Conservation (phyloP, 1,140 invertebrate genomes). For the Ceratosolen fusciceps region DNA sequence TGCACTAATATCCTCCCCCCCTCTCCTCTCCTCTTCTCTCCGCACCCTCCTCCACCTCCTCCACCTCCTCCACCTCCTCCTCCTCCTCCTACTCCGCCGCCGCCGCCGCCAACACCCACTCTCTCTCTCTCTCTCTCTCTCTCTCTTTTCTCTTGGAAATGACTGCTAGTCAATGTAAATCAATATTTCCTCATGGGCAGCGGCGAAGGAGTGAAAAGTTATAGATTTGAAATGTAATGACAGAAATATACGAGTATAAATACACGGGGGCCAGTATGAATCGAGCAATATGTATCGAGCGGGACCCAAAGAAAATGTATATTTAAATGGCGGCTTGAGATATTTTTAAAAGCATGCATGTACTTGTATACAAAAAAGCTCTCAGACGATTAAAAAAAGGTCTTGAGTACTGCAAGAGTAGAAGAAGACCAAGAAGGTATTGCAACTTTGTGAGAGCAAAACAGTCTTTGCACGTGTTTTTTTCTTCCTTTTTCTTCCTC, state of each 20-base stretch:
- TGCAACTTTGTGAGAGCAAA: constrained; percentile 24
- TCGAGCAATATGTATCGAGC: neutral
- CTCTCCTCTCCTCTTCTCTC: no score
- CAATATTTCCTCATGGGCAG: constrained; percentile 12
- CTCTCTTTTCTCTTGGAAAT: neutral
- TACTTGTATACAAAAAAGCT: constrained; percentile 22
- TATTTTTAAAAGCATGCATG: constrained; percentile 17
- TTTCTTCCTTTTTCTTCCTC: neutral
- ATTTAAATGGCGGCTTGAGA: constrained; percentile 4
- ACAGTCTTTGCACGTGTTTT: constrained; percentile 25
- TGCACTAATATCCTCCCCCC: no score
- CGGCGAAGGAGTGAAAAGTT: neutral
- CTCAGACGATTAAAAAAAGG: constrained; percentile 29
- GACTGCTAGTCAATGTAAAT: constrained; percentile 1
- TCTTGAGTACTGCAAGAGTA: constrained; percentile 8
- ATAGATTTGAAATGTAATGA: constrained; percentile 14
- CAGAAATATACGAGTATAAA: neutral
- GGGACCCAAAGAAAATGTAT: constrained; percentile 3
- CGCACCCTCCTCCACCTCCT: neutral
- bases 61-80: neutral
- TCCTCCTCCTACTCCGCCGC: neutral
- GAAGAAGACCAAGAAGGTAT: constrained; percentile 10
- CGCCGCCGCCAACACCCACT: neutral
- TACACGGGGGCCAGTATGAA: neutral
- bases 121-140: neutral